These are phyloP conservation scores for Alaudala cheleensis DNA, from an alignment of 2,113 vertebrate species.

Conservation along the genomic window DNA sequence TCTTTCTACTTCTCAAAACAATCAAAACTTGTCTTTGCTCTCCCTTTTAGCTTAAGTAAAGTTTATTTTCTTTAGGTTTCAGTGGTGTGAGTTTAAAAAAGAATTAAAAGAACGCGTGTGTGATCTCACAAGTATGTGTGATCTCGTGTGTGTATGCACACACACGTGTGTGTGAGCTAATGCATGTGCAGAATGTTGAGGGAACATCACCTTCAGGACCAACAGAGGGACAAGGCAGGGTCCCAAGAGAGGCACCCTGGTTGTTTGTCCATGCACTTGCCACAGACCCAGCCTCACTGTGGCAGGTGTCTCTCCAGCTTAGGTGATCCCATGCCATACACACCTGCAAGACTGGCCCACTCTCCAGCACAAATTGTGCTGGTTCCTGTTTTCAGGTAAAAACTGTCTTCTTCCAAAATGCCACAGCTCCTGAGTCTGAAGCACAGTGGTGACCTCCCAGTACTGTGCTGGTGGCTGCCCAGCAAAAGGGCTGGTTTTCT, in stretches of 20 bases:
- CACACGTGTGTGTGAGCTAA: too few species aligned
- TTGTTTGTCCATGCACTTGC: accelerated
- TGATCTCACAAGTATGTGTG: too few species aligned
- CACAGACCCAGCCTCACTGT: accelerated
- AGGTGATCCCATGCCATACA: accelerated
- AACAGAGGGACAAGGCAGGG: neutral
- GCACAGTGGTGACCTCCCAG: accelerated
- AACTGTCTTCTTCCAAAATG: neutral
- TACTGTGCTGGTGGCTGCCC: neutral
- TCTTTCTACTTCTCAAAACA: neutral
- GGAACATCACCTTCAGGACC: accelerated
- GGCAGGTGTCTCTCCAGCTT: neutral
- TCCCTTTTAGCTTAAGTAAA: neutral
- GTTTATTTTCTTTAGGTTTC: neutral
- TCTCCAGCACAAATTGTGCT: neutral
- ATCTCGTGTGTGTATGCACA: too few species aligned
- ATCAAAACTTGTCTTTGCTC: neutral
- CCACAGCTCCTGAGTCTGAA: neutral
- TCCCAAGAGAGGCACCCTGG: neutral
- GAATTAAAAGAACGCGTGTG: neutral
- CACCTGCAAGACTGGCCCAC: neutral
- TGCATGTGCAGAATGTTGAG: accelerated
- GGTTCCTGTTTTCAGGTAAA: neutral
- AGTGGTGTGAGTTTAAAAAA: neutral
- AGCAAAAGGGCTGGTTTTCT: neutral